A percentile compares a stretch with the other conserved stretches of the same genome.
Evolutionary conservation across 2,888 invertebrate species (phyloP).

Genomic region (Archips xylosteana): DNA sequence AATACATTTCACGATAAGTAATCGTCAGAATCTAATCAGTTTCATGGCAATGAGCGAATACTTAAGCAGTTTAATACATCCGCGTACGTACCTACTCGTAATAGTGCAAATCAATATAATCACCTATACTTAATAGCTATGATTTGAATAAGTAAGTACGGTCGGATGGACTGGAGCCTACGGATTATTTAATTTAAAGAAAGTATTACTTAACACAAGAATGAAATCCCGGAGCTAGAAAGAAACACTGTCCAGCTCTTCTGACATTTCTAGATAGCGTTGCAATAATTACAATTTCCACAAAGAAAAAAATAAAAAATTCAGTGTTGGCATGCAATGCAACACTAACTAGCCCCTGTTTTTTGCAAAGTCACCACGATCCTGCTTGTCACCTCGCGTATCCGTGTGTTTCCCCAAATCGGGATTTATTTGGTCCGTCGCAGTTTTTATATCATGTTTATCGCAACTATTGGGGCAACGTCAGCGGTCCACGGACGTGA

Average conservation of each 20-base stretch:
- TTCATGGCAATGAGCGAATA: slow-evolving; percentile 37
- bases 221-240: too few species aligned
- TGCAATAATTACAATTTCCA: too few species aligned
- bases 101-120: not conserved
- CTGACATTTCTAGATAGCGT: too few species aligned
- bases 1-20: slow-evolving; percentile 28
- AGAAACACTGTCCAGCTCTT: too few species aligned
- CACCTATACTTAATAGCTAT: too few species aligned
- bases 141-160: not conserved
- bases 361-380: not conserved
- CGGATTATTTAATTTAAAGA: too few species aligned
- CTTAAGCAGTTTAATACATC: slow-evolving; percentile 16
- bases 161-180: too few species aligned
- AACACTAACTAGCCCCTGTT: not conserved
- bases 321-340: not conserved
- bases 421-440: slow-evolving; percentile 56
- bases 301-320: too few species aligned
- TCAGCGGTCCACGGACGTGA: slow-evolving; percentile 58
- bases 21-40: slow-evolving; percentile 37
- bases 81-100: not conserved
- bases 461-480: slow-evolving; percentile 57
- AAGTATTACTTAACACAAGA: too few species aligned
- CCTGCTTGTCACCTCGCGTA: not conserved
- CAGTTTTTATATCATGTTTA: slow-evolving; percentile 56
- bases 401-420: slow-evolving; percentile 47